These are phyloP conservation scores for Aphidoletes aphidimyza DNA, from an alignment of 2,888 invertebrate genomes.

Conservation along the genomic window DNA sequence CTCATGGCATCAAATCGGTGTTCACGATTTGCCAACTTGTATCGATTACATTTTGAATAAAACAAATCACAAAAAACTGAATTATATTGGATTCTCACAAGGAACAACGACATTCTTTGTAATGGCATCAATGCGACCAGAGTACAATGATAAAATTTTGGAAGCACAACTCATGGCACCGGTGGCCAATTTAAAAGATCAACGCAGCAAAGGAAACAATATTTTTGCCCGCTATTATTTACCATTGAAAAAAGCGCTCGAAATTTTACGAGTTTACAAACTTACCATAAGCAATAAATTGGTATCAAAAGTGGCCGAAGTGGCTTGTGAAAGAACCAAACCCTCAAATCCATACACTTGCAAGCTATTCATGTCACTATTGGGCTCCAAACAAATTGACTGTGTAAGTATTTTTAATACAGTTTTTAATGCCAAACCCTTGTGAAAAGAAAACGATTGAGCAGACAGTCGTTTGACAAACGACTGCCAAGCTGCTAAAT, in stretches of 20 bases:
- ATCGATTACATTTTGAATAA: constrained; percentile 69
- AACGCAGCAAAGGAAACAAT: too few relatives aligned
- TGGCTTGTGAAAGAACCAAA: neutral
- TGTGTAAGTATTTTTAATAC: constrained; percentile 1
- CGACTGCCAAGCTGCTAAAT: too few relatives aligned
- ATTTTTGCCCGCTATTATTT: neutral
- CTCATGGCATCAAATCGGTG: constrained; percentile 71
- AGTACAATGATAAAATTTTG: constrained; percentile 67
- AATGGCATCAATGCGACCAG: constrained; percentile 65
- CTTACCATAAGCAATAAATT: neutral
- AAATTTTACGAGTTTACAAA: neutral
- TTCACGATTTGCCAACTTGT: constrained; percentile 72
- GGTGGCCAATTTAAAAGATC: neutral
- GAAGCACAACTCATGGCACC: constrained; percentile 71
- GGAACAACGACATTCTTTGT: constrained; percentile 70
- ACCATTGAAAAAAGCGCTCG: neutral
- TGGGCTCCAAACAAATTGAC: neutral
- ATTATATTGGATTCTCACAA: constrained; percentile 73
- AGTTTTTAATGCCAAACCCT: too few relatives aligned
- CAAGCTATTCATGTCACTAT: neutral
- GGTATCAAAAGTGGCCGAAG: neutral
- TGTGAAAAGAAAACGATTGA: too few relatives aligned
- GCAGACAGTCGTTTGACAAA: too few relatives aligned
- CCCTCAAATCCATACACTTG: neutral
- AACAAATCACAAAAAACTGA: constrained; percentile 69